Percentiles rank a stretch among this genome's conserved stretches.
phyloP scores from a whole-genome alignment of 2,888 invertebrate genomes.

The Halictus ligatus region DNA sequence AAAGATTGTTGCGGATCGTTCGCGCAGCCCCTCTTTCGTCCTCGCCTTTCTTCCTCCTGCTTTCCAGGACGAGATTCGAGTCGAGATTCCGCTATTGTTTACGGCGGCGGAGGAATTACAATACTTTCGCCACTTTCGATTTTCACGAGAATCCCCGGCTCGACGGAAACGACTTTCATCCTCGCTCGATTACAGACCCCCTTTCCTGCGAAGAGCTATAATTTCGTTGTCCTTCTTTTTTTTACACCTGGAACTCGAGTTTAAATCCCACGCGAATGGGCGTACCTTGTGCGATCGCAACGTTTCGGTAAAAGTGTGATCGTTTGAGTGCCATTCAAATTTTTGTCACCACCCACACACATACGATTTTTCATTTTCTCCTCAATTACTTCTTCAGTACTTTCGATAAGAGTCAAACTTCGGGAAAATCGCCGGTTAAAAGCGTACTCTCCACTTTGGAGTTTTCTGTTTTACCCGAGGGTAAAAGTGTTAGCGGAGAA shows the following conservation, averaged over 20 bases:
- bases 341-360: neutral
- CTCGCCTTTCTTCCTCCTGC: slow-evolving; percentile 28
- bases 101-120: slow-evolving; percentile 49
- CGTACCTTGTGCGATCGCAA: neutral
- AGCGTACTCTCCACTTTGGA: too few species aligned
- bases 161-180: slow-evolving; percentile 65
- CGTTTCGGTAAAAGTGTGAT: neutral
- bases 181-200: slow-evolving; percentile 52
- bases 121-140: slow-evolving; percentile 69
- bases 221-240: neutral
- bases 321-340: neutral
- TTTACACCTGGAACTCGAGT: slow-evolving; percentile 7
- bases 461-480: too few species aligned
- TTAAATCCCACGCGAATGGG: neutral
- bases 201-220: slow-evolving; percentile 16
- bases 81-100: slow-evolving; percentile 60
- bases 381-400: too few species aligned
- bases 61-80: slow-evolving; percentile 51
- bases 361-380: too few species aligned
- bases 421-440: too few species aligned
- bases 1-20: neutral
- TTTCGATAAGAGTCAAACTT: too few species aligned
- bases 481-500: too few species aligned
- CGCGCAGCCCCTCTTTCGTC: neutral
- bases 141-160: slow-evolving; percentile 60